Conservation (phyloP, 2,888 invertebrate genomes). For the Theretra japonica region DNA sequence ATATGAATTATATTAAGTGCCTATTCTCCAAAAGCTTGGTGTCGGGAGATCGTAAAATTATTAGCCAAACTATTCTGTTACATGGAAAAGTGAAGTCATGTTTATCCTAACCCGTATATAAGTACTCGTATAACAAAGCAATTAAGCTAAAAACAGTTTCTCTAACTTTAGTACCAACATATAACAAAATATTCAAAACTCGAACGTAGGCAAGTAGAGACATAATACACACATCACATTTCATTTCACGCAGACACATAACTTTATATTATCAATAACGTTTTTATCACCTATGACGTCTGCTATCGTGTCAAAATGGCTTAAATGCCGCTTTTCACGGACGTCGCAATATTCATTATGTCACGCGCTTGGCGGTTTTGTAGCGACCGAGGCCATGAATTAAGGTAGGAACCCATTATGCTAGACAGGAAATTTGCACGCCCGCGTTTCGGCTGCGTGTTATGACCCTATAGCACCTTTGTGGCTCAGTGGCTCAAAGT, state of each 20-base stretch:
- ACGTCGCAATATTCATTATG: constrained; percentile 64
- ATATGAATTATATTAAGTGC: too few relatives aligned
- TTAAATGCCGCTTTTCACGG: constrained; percentile 54
- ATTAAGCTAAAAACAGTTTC: too few relatives aligned
- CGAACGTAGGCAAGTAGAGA: too few relatives aligned
- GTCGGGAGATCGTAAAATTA: too few relatives aligned
- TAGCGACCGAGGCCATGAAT: constrained; percentile 67
- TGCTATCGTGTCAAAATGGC: constrained; percentile 46
- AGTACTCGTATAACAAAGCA: too few relatives aligned
- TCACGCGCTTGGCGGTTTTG: constrained; percentile 60
- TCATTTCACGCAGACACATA: constrained; percentile 5
- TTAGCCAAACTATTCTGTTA: too few relatives aligned
- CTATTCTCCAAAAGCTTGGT: too few relatives aligned
- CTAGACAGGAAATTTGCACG: constrained; percentile 73
- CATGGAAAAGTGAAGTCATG: too few relatives aligned
- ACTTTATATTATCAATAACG: constrained; percentile 28
- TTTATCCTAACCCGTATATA: too few relatives aligned
- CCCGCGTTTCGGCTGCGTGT: constrained; percentile 57
- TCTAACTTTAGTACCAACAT: too few relatives aligned
- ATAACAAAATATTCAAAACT: not conserved
- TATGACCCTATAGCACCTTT: constrained; percentile 37
- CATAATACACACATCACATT: not conserved
- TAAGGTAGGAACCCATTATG: constrained; percentile 66
- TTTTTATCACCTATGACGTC: constrained; percentile 9
- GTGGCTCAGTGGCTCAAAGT: not conserved